Conservation (phyloP, 2,797 vertebrate genomes). For the Pogonophryne albipinna region DNA sequence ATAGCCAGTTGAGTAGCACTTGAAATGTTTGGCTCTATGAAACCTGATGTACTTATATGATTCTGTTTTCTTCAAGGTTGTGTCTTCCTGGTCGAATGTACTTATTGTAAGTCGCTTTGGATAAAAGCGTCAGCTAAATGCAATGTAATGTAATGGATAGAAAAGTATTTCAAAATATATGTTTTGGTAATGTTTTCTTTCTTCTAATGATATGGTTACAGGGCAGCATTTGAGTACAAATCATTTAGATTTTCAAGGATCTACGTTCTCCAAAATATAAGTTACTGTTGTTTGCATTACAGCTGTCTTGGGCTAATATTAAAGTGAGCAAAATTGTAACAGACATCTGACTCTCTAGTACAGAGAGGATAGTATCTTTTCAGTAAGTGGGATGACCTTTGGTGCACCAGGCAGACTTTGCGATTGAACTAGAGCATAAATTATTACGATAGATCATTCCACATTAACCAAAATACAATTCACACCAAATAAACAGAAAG, state of each 20-base stretch:
- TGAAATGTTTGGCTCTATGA: no score
- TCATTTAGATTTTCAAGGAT: conserved; percentile 42
- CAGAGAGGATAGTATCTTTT: conserved; percentile 26
- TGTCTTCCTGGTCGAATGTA: no score
- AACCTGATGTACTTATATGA: no score
- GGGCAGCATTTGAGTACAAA: conserved; percentile 50
- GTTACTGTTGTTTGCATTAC: conserved; percentile 33
- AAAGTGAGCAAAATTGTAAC: conserved; percentile 23
- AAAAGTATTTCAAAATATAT: conserved; percentile 57
- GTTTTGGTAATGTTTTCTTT: conserved; percentile 26
- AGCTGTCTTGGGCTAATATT: conserved; percentile 37
- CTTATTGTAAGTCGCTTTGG: no score
- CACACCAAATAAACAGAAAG: conserved; percentile 50
- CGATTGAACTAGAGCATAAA: conserved; percentile 43
- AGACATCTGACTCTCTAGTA: conserved; percentile 11
- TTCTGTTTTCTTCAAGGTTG: no score
- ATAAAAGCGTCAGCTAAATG: no score
- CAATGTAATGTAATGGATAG: no score
- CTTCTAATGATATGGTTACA: conserved; percentile 35
- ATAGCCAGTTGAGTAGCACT: no score
- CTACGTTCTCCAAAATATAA: conserved; percentile 54
- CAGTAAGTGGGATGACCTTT: conserved; percentile 20
- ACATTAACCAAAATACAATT: conserved; percentile 46
- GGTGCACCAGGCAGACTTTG: conserved; percentile 29
- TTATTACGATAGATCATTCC: conserved; percentile 51